A percentile compares a stretch with the other conserved stretches of the same genome.
phyloP scores from a whole-genome alignment of 2,113 vertebrate species.

The Maylandia zebra region DNA sequence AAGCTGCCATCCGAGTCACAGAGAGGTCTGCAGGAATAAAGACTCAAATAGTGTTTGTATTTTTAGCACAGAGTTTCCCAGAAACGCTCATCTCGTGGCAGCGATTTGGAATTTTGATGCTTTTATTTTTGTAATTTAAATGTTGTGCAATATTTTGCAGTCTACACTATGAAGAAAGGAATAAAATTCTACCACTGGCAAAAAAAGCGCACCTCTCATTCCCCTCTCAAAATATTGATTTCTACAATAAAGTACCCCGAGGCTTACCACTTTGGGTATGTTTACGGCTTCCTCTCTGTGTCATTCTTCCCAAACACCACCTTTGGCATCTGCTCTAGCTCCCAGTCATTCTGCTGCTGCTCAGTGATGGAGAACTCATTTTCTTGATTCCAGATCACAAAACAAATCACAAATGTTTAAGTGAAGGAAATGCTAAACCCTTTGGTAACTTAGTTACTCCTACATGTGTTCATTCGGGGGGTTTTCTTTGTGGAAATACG shows the following conservation, averaged over 20 bases:
- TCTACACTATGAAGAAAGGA: rapidly evolving
- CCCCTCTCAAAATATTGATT: neutral
- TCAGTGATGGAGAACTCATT: neutral
- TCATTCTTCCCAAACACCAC: neutral
- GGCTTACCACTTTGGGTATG: neutral
- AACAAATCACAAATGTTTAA: neutral
- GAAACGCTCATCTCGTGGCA: neutral
- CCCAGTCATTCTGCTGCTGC: neutral
- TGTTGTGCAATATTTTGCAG: neutral
- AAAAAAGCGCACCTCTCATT: neutral
- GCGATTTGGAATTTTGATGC: neutral
- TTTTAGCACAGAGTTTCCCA: neutral
- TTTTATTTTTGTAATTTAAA: neutral
- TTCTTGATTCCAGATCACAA: neutral
- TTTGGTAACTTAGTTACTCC: neutral
- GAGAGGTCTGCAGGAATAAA: slow-evolving; percentile 9
- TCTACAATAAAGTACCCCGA: neutral
- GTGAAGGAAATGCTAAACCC: neutral
- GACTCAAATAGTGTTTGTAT: neutral
- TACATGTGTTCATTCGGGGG: rapidly evolving
- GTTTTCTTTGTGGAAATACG: neutral
- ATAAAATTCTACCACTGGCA: neutral
- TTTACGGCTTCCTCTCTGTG: neutral
- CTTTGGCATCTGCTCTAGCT: neutral
- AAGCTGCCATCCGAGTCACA: slow-evolving; percentile 19